Evolutionary conservation across 2,797 vertebrate genomes (phyloP), one percentile per base, ranked within the genome.

Genomic region (Microchirus variegatus): DNA sequence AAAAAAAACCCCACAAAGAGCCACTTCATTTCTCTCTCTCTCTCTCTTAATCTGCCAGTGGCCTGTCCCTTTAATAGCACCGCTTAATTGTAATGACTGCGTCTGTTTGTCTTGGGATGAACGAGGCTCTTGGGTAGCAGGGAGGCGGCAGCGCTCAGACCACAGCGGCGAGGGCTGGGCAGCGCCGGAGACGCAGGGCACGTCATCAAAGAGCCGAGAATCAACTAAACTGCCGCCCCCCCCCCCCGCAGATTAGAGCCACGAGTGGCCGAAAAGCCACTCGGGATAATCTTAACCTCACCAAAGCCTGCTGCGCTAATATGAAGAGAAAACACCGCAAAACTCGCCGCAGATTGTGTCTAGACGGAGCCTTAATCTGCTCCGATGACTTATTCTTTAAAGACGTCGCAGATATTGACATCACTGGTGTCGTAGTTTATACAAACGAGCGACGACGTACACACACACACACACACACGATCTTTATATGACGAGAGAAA

Each of bases 31-130:
- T 78, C 80, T 82, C 68, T n/a, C n/a, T n/a, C n/a, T n/a, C n/a
- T n/a, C 48, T 53, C 51, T 59, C 82, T 82, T 91, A 87, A 90
- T 89, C 78, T 82, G 77, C 80, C 82, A 84, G 78, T 79, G 50
- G 85, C 67, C 78, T 80, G 85, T 86, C 80, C 80, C 82, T 88
- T 87, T 90, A 88, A 91, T 86, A 89, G 83, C 53, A 8, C 77
- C 65, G 74, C 80, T 88, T 89, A 90, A 91, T 91, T 90, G 85
- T 87, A 87, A 91, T 85, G 81, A 80, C 87, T 84, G 63, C 61
- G 83, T 78, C 71, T 90, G 84, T 90, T 90, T 90, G 87, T 88
- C 54, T 89, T 90, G 89, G 87, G 86, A 86, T 88, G 78, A 87
- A 83, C 66, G 52, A 58, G 73, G 77, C 83, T 84, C 68, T 87